Percentiles rank a stretch among this genome's conserved stretches.
Conservation (phyloP, 2,113 vertebrate genomes). For the Pelobates fuscus region DNA sequence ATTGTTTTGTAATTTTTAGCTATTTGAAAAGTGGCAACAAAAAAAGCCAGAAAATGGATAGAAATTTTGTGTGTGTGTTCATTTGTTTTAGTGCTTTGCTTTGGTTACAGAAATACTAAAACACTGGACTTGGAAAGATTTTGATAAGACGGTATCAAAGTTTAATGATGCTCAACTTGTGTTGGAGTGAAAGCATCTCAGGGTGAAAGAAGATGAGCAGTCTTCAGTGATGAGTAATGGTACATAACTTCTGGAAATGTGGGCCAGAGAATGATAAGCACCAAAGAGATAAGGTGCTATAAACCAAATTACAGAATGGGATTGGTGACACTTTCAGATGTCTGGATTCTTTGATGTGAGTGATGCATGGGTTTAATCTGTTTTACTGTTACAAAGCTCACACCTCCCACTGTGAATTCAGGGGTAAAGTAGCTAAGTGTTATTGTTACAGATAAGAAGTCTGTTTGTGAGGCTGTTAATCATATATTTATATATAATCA, state of each 20-base stretch:
- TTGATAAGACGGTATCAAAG: background rate
- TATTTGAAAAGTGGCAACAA: too few relatives aligned
- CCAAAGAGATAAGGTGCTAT: constrained; percentile 20
- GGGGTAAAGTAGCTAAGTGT: constrained; percentile 9
- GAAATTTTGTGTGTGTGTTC: too few relatives aligned
- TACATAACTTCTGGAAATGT: background rate
- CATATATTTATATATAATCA: background rate
- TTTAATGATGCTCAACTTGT: background rate
- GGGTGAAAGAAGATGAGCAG: background rate
- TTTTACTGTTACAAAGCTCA: constrained; percentile 3
- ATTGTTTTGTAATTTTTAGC: too few relatives aligned
- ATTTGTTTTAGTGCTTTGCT: too few relatives aligned
- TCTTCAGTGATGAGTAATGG: background rate
- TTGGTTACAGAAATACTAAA: too few relatives aligned
- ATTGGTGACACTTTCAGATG: background rate
- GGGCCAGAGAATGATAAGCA: background rate
- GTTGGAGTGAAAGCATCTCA: background rate
- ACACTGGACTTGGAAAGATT: too few relatives aligned
- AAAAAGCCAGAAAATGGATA: too few relatives aligned
- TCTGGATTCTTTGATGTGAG: constrained; percentile 5
- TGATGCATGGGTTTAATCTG: constrained; percentile 22
- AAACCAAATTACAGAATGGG: background rate
- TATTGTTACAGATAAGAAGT: constrained; percentile 2
- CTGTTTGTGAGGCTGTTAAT: background rate
- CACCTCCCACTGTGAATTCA: constrained; percentile 30